These are phyloP conservation scores for Protaetia brevitarsis DNA, from an alignment of 1,140 invertebrate species.

Conservation along the genomic window DNA sequence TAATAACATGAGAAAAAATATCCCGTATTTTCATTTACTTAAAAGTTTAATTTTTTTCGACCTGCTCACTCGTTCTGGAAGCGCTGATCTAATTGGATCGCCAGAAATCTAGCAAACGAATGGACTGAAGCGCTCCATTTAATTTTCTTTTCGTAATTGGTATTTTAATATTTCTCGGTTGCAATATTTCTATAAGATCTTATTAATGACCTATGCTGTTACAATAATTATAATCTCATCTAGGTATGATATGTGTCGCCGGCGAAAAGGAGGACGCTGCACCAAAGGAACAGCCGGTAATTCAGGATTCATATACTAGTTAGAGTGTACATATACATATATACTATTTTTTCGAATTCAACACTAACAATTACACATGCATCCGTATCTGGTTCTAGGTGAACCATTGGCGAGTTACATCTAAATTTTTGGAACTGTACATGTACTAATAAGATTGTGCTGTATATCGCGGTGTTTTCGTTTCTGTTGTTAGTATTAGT, in stretches of 20 bases:
- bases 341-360: background rate
- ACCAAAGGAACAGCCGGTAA: constrained; percentile 95
- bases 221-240: constrained; percentile 20
- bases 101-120: no score
- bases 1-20: no score
- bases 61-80: no score
- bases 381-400: constrained; percentile 26
- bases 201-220: background rate
- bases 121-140: no score
- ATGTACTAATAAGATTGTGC: constrained; percentile 24
- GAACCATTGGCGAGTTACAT: constrained; percentile 12
- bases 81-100: no score
- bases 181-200: no score
- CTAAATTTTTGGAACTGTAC: constrained; percentile 4
- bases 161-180: no score
- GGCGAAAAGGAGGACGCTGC: constrained; percentile 90
- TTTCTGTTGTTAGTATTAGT: no score
- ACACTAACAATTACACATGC: constrained; percentile 27
- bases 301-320: constrained; percentile 29
- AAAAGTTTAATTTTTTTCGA: no score
- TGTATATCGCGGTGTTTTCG: background rate
- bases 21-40: no score
- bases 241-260: constrained; percentile 95
- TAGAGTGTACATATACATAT: constrained; percentile 25
- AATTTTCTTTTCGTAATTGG: no score